phyloP scores from a whole-genome alignment of 1,140 invertebrate species.

The Eriocheir sinensis region DNA sequence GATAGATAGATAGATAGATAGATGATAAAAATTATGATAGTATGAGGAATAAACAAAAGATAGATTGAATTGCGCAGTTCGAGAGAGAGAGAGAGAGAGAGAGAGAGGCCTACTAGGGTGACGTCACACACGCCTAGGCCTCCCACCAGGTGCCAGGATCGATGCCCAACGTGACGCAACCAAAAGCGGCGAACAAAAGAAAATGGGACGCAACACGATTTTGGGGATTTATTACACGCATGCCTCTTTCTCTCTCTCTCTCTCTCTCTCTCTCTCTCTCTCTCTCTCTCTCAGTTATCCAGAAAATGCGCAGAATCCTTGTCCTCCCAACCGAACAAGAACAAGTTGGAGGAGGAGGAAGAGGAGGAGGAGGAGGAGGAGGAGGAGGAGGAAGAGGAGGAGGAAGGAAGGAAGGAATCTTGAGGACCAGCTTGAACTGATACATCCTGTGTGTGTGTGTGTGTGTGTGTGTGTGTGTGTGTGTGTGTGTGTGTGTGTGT shows the following conservation, averaged over 20 bases:
- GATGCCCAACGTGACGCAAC: neutral
- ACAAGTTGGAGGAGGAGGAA: too few species aligned
- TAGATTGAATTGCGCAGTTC: neutral
- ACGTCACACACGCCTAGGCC: neutral
- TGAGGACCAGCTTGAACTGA: slow-evolving; percentile 7
- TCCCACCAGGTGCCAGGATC: neutral
- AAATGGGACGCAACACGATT: too few species aligned
- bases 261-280: too few species aligned
- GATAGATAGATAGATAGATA: neutral
- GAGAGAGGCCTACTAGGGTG: neutral
- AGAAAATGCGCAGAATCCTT: too few species aligned
- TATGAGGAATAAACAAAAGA: neutral
- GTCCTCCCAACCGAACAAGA: too few species aligned
- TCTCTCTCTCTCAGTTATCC: too few species aligned
- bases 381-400: neutral
- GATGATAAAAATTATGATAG: neutral
- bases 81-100: neutral
- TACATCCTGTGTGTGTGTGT: neutral
- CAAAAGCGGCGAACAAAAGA: too few species aligned
- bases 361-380: neutral
- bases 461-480: too few species aligned
- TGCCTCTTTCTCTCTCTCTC: too few species aligned
- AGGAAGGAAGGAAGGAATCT: neutral
- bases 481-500: too few species aligned
- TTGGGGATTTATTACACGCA: too few species aligned